Evolutionary conservation across 2,888 invertebrate genomes (phyloP).

Genomic region (Pomacea canaliculata): DNA sequence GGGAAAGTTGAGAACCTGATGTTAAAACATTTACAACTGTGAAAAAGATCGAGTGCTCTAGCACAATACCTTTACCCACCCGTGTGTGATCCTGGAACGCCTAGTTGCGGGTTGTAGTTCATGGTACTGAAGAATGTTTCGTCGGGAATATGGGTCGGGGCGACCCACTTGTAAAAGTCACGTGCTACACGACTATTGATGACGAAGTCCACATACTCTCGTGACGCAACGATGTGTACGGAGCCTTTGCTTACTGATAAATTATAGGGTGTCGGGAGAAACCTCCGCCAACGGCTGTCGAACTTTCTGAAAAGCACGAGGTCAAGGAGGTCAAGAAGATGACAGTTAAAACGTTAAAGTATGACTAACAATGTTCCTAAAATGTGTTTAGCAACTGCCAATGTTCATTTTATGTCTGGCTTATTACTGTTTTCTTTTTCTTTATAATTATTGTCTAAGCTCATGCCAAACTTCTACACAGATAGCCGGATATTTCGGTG

Average conservation of each 20-base stretch:
- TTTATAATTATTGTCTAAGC: too few species aligned
- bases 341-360: too few species aligned
- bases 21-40: too few species aligned
- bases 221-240: constrained; percentile 47
- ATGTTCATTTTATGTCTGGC: too few species aligned
- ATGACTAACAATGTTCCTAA: too few species aligned
- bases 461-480: too few species aligned
- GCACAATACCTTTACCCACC: constrained; percentile 28
- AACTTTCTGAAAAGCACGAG: constrained; percentile 1
- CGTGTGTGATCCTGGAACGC: constrained; percentile 50
- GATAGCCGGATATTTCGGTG: too few species aligned
- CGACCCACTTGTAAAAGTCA: constrained; percentile 49
- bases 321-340: too few species aligned
- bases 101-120: constrained; percentile 49
- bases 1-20: too few species aligned
- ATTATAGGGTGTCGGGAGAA: not conserved
- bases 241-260: constrained; percentile 41
- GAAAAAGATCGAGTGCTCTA: too few species aligned
- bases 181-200: constrained; percentile 36
- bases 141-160: constrained; percentile 46
- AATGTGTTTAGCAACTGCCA: too few species aligned
- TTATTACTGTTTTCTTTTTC: too few species aligned
- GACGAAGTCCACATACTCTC: constrained; percentile 51
- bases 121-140: constrained; percentile 56
- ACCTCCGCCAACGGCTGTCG: constrained; percentile 1